Conservation (phyloP, 2,888 invertebrate genomes). For the Clivina fossor region DNA sequence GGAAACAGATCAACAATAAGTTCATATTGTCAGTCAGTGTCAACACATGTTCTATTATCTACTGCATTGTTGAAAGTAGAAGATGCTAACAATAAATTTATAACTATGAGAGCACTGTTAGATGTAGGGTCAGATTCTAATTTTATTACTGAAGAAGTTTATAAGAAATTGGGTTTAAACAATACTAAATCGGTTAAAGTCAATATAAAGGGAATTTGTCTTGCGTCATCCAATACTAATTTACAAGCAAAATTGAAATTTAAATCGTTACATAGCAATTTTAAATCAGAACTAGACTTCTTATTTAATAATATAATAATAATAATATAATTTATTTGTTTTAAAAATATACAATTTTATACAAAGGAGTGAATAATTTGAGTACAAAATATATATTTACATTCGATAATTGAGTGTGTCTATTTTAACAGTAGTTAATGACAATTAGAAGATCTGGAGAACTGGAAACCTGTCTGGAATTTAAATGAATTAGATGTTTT, state of each 20-base stretch:
- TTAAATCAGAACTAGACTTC: too few relatives aligned
- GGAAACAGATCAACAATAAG: too few relatives aligned
- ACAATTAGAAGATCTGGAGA: too few relatives aligned
- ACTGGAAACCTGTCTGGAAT: too few relatives aligned
- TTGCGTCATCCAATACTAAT: not conserved
- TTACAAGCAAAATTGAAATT: not conserved
- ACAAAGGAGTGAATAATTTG: too few relatives aligned
- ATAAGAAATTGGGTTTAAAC: constrained; percentile 2
- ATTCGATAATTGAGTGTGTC: too few relatives aligned
- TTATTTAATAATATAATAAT: too few relatives aligned
- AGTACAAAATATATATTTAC: too few relatives aligned
- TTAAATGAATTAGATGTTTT: too few relatives aligned
- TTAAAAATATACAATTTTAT: too few relatives aligned
- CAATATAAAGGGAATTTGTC: not conserved
- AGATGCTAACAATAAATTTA: not conserved
- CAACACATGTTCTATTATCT: constrained; percentile 2
- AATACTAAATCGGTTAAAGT: not conserved
- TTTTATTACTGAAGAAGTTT: constrained; percentile 6
- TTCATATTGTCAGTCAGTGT: not conserved
- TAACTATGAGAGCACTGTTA: not conserved
- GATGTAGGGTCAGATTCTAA: constrained; percentile 7
- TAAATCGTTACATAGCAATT: not conserved
- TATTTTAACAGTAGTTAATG: too few relatives aligned
- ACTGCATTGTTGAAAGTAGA: not conserved
- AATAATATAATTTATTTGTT: too few relatives aligned